phyloP scores from a whole-genome alignment of 2,888 invertebrate genomes.

The Lithophane leautieri region DNA sequence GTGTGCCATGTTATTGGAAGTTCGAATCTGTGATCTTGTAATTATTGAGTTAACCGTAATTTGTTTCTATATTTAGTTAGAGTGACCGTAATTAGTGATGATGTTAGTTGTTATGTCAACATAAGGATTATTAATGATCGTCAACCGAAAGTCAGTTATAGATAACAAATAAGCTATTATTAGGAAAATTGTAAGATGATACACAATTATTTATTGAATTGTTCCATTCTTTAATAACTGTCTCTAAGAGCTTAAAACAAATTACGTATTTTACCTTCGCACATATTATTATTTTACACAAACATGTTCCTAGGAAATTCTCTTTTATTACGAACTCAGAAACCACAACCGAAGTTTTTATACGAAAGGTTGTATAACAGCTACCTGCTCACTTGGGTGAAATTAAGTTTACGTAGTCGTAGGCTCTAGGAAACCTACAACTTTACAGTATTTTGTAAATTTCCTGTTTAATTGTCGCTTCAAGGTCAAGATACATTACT shows the following conservation, averaged over 20 bases:
- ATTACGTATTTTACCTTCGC: background rate
- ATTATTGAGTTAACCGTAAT: conserved; percentile 41
- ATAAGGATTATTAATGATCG: background rate
- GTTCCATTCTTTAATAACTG: background rate
- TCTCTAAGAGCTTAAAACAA: background rate
- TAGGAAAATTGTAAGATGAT: background rate
- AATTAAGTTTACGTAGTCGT: conserved; percentile 3
- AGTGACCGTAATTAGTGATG: background rate
- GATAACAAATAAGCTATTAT: background rate
- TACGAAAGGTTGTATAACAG: conserved; percentile 15
- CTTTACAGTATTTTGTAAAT: no score
- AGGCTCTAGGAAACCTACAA: background rate
- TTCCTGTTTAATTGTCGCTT: background rate
- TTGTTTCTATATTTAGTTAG: conserved; percentile 23
- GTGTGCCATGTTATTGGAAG: conserved; percentile 66
- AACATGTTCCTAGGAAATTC: background rate
- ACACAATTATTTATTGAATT: background rate
- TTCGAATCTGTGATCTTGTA: conserved; percentile 54
- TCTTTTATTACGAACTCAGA: conserved; percentile 4
- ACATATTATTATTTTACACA: conserved; percentile 4
- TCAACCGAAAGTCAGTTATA: background rate
- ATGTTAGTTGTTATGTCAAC: conserved; percentile 26
- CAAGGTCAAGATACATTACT: no score
- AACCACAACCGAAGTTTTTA: conserved; percentile 14
- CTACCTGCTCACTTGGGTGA: conserved; percentile 20